Conservation (phyloP, 2,888 invertebrate species). For the Phorcus lineatus region DNA sequence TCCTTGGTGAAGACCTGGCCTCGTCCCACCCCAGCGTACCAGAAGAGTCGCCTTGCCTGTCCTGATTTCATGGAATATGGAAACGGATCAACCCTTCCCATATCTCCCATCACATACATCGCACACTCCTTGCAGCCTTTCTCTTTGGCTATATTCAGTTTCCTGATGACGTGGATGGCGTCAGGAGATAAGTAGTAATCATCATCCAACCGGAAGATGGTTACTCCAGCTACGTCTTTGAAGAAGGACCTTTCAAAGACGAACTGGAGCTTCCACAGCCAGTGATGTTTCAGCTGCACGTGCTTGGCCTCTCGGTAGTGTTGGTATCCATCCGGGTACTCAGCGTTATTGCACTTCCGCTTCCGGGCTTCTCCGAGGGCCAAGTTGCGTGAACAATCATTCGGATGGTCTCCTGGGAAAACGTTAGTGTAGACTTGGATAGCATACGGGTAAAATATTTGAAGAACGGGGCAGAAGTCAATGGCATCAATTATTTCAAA, state of each 20-base stretch:
- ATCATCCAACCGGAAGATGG: slow-evolving; percentile 23
- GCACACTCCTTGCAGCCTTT: background rate
- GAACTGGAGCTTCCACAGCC: slow-evolving; percentile 29
- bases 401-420: slow-evolving; percentile 20
- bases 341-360: slow-evolving; percentile 23
- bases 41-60: background rate
- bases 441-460: slow-evolving; percentile 27
- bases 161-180: background rate
- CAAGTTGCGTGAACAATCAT: slow-evolving; percentile 25
- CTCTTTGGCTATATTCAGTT: background rate
- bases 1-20: slow-evolving; percentile 27
- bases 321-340: slow-evolving; percentile 8
- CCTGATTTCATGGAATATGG: background rate
- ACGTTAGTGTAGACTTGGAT: slow-evolving; percentile 1
- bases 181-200: slow-evolving; percentile 24
- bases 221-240: background rate
- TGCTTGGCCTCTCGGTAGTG: slow-evolving; percentile 27
- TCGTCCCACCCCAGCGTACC: slow-evolving; percentile 25
- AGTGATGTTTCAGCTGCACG: slow-evolving; percentile 31
- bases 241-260: background rate
- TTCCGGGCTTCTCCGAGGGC: background rate
- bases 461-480: slow-evolving; percentile 25
- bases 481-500: slow-evolving; percentile 15
- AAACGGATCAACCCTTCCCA: background rate
- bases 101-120: slow-evolving; percentile 21